Evolutionary conservation across 2,113 vertebrate genomes (phyloP), one percentile per base, ranked within the genome.

Genomic region (Phoxinus phoxinus): DNA sequence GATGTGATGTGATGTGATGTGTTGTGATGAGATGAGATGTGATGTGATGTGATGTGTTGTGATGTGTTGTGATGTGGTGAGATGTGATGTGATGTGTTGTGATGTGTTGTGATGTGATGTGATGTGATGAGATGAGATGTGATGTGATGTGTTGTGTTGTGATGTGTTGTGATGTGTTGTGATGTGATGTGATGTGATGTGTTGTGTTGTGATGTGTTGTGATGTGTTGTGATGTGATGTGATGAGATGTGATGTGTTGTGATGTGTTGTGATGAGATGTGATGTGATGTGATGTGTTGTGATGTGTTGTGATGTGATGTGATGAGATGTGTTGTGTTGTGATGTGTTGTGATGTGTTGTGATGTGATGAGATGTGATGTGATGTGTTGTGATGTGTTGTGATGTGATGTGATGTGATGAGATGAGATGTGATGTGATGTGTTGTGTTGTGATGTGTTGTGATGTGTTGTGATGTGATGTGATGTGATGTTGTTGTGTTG

Each of bases 291-390:
- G n/a, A 51, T 51, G 13, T 51, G 3, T 13, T 48, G 46, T 3
- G 1, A 8, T 17, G 59, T 51, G 32, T 79, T 61, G 88, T 71
- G 81, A 51, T 51, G 13, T 51, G 3, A 48, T 48, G 46, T 3
- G n/a, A n/a, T n/a, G n/a, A n/a, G 1, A 8, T 17, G 59, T 51
- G 32, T 79, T 61, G 88, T 71, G 81, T 94, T 93, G 53, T n/a
- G n/a, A 51, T 51, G 13, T 51, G 3, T 13, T 48, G 46, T 3
- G 1, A 8, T 17, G 59, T 51, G 32, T 79, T 61, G 88, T 71
- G 81, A n/a, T n/a, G n/a, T n/a, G n/a, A n/a, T n/a, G n/a, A n/a
- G n/a, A n/a, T n/a, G n/a, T n/a, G n/a, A n/a, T n/a, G n/a, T n/a
- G n/a, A 51, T 51, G 13, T 51, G 3, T 13, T 48, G 46, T 3